These are phyloP conservation scores for Saturnia japonica DNA, from an alignment of 2,888 invertebrate genomes.

Conservation along the genomic window DNA sequence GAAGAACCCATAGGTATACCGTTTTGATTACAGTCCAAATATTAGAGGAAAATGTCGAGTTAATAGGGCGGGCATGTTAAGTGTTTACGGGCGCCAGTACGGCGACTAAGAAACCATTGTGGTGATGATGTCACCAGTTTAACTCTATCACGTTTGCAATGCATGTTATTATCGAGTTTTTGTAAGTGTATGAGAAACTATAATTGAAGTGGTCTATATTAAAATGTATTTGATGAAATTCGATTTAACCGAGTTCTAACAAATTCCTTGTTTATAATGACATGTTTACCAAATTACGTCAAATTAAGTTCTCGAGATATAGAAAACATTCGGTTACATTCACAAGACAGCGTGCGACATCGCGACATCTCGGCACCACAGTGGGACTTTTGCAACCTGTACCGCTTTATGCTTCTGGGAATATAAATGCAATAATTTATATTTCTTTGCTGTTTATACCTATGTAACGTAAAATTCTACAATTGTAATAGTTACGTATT, in stretches of 20 bases:
- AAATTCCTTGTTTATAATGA: too few relatives aligned
- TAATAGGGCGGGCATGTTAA: slow-evolving; percentile 35
- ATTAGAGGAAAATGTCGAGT: slow-evolving; percentile 9
- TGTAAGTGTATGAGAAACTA: neutral
- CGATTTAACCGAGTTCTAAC: neutral
- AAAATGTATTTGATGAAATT: neutral
- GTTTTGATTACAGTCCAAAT: neutral
- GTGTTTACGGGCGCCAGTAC: slow-evolving; percentile 41
- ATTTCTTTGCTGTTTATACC: neutral
- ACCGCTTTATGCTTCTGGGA: neutral
- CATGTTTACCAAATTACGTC: too few relatives aligned
- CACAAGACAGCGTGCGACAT: too few relatives aligned
- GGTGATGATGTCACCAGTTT: slow-evolving; percentile 47
- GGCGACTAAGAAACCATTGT: slow-evolving; percentile 37
- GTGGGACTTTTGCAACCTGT: neutral
- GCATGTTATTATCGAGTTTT: slow-evolving; percentile 12
- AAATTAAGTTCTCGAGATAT: too few relatives aligned
- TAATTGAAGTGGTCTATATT: neutral
- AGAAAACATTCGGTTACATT: too few relatives aligned
- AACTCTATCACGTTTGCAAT: slow-evolving; percentile 37
- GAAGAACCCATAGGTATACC: neutral
- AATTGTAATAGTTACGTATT: neutral
- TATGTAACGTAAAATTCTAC: neutral
- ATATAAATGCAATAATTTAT: neutral
- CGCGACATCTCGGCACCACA: neutral